Percentiles rank a stretch among this genome's conserved stretches.
These are phyloP conservation scores for Athalia circularis DNA, from an alignment of 2,888 invertebrate genomes.

Conservation along the genomic window DNA sequence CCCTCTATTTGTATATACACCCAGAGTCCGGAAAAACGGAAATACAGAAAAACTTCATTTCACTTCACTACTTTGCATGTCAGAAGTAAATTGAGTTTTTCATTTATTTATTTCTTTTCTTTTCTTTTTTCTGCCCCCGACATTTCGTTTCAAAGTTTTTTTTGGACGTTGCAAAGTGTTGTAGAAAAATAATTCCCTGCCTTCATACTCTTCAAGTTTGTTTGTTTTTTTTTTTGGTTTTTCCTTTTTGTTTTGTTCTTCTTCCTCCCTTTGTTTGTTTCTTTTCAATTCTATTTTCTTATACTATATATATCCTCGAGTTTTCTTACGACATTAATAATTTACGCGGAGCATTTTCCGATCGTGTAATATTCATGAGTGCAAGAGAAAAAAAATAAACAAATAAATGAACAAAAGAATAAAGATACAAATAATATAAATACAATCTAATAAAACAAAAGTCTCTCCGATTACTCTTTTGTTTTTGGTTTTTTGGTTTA, in stretches of 20 bases:
- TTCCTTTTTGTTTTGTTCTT: not conserved
- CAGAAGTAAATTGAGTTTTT: slow-evolving; percentile 17
- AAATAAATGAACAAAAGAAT: too few relatives aligned
- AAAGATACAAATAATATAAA: too few relatives aligned
- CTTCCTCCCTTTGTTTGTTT: not conserved
- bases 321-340: too few relatives aligned
- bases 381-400: too few relatives aligned
- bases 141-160: slow-evolving; percentile 19
- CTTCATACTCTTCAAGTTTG: not conserved
- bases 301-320: too few relatives aligned
- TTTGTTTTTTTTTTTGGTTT: not conserved
- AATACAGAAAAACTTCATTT: not conserved
- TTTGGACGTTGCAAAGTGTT: not conserved
- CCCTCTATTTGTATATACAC: not conserved
- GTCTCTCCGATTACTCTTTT: not conserved
- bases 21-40: not conserved
- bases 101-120: too few relatives aligned
- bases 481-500: not conserved
- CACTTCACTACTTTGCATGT: not conserved
- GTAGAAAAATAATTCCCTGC: not conserved
- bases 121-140: not conserved
- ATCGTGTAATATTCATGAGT: too few relatives aligned
- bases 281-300: too few relatives aligned
- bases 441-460: too few relatives aligned
- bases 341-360: too few relatives aligned